Percentiles rank a stretch among this genome's conserved stretches.
These are phyloP conservation scores for Amaurobius ferox DNA, from an alignment of 2,888 invertebrate species.

Conservation along the genomic window DNA sequence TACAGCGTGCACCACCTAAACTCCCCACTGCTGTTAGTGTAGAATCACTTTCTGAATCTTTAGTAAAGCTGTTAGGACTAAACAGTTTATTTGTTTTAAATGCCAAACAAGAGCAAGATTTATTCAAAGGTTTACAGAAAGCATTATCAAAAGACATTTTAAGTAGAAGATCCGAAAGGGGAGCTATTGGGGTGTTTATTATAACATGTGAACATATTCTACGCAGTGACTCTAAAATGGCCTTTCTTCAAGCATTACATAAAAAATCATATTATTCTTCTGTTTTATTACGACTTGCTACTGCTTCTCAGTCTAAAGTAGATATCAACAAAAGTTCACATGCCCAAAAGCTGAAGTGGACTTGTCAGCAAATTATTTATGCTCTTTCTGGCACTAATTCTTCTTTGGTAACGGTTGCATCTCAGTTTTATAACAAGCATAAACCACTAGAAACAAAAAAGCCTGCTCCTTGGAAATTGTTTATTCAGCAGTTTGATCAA, in stretches of 20 bases:
- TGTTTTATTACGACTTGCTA: constrained; percentile 71
- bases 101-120: constrained; percentile 63
- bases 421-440: constrained; percentile 62
- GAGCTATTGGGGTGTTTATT: constrained; percentile 59
- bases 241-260: constrained; percentile 57
- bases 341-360: constrained; percentile 60
- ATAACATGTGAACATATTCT: constrained; percentile 65
- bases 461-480: constrained; percentile 55
- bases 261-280: constrained; percentile 70
- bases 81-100: constrained; percentile 43
- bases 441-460: constrained; percentile 59
- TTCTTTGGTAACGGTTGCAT: constrained; percentile 62
- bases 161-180: constrained; percentile 35
- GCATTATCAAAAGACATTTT: constrained; percentile 64
- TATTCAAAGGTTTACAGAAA: constrained; percentile 71
- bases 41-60: constrained; percentile 39
- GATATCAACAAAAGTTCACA: constrained; percentile 54
- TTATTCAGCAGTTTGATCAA: constrained; percentile 33
- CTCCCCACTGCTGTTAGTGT: constrained; percentile 43
- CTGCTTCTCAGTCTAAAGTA: constrained; percentile 66
- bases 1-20: constrained; percentile 69
- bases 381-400: constrained; percentile 37
- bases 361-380: constrained; percentile 70
- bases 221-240: constrained; percentile 42
- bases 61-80: constrained; percentile 61